Evolutionary conservation across 2,113 vertebrate species (phyloP), one percentile per base, ranked within the genome.

Genomic region (Panthera leo): DNA sequence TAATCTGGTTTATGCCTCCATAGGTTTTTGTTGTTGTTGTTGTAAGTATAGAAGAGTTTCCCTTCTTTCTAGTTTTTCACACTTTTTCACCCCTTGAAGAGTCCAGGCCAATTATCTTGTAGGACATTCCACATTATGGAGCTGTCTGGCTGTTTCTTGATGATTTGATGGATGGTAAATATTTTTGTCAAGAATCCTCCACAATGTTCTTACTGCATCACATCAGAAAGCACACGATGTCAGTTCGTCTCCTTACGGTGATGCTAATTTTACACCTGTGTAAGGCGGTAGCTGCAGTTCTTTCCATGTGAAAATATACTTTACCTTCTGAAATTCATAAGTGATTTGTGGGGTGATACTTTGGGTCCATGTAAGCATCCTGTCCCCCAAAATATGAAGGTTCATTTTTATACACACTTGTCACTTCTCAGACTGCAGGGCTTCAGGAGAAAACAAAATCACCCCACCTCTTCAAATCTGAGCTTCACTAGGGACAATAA

Each of bases 161-260:
- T 23, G 63, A 85, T 63, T 70, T 14, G 10, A 94, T 45, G 15
- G 12, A 80, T 27, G 63, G 80, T 51, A 39, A 91, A 55, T 5
- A 29, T 48, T 78, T 87, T 34, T 51, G 36, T 67, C 39, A 89
- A 65, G 70, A 75, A n/a, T 19, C n/a, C 21, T 87, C 31, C 7
- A 3, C 5, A 7, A 18, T 1, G 1, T 31, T 61, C 63, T 63
- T 25, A 31, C 5, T 36, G 23, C 21, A 4, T 18, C 27, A 6
- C 12, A 19, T 61, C 21, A 31, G 65, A 73, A 6, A 13, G 23
- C 7, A 6, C 0, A 13, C 1, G 31, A 11, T 13, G 21, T 10
- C 70, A 73, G n/a, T 3, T 0, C 10, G 29, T n/a, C 53, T 84
- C 63, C 27, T 83, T 67, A 31, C 21, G 48, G 53, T 8, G 25